phyloP scores from a whole-genome alignment of 2,888 invertebrate genomes.

The Beris chalybata region DNA sequence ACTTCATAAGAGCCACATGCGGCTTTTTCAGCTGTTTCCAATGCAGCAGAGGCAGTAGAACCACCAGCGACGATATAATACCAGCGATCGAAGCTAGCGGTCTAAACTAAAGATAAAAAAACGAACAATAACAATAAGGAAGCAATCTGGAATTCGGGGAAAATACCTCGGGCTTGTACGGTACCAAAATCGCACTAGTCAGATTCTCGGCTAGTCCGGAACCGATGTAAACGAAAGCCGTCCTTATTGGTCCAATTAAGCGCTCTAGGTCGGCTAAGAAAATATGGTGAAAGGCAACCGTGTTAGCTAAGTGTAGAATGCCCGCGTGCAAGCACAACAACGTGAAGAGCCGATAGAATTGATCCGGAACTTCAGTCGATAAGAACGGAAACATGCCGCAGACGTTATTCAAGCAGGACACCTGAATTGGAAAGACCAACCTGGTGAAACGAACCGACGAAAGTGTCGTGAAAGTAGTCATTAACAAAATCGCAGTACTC shows the following conservation, averaged over 20 bases:
- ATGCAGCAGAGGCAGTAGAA: constrained; percentile 61
- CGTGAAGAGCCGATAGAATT: constrained; percentile 97
- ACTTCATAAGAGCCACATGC: too few relatives aligned
- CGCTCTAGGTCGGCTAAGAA: constrained; percentile 96
- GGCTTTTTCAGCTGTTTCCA: too few relatives aligned
- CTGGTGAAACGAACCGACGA: constrained; percentile 94
- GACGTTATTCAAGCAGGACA: constrained; percentile 92
- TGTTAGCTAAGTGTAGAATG: constrained; percentile 83
- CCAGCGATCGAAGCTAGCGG: too few relatives aligned
- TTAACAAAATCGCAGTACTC: constrained; percentile 95
- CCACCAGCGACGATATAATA: constrained; percentile 88
- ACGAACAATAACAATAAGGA: constrained; percentile 63
- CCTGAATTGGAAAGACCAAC: constrained; percentile 64
- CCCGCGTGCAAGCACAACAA: too few relatives aligned
- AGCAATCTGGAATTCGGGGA: too few relatives aligned
- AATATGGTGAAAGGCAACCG: constrained; percentile 88
- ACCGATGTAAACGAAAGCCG: constrained; percentile 90
- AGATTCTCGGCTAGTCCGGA: constrained; percentile 96
- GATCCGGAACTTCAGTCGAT: constrained; percentile 89
- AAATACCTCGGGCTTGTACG: constrained; percentile 95
- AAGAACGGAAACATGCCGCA: constrained; percentile 98
- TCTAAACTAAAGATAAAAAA: background rate
- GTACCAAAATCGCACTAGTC: constrained; percentile 95
- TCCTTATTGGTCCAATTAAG: constrained; percentile 89
- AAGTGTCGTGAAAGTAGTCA: constrained; percentile 93